Conservation (phyloP, 2,113 vertebrate species). For the Cisticola juncidis region DNA sequence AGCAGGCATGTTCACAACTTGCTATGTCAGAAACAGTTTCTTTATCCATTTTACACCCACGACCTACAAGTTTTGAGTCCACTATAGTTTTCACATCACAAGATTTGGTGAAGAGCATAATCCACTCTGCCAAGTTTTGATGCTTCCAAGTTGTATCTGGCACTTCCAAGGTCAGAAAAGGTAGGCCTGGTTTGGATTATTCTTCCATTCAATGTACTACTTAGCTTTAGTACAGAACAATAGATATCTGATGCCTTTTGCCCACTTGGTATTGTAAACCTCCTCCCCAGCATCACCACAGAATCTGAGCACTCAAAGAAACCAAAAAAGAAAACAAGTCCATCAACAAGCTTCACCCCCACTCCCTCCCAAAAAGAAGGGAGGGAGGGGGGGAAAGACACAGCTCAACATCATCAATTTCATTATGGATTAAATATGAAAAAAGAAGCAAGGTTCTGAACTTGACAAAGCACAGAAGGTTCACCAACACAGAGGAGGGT, state of each 20-base stretch:
- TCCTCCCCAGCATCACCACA: neutral
- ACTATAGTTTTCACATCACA: neutral
- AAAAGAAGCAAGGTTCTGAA: neutral
- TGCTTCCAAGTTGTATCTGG: neutral
- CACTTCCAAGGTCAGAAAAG: neutral
- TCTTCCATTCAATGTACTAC: neutral
- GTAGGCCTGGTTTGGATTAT: neutral
- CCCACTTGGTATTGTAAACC: no score
- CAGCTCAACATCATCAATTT: neutral
- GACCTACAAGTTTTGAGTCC: neutral
- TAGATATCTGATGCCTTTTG: rapidly evolving
- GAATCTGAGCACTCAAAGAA: neutral
- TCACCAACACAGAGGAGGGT: neutral
- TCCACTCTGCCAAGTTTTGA: neutral
- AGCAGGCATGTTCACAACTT: neutral
- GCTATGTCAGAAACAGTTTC: neutral
- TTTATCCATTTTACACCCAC: neutral
- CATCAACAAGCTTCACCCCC: neutral
- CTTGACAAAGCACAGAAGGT: rapidly evolving
- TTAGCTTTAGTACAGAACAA: neutral
- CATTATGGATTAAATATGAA: neutral
- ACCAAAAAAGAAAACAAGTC: rapidly evolving
- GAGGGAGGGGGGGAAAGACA: no score
- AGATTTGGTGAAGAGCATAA: neutral
- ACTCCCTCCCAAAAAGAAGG: rapidly evolving